Evolutionary conservation across 2,888 invertebrate species (phyloP), one percentile per base, ranked within the genome.

Genomic region (Phaedon cochleariae): DNA sequence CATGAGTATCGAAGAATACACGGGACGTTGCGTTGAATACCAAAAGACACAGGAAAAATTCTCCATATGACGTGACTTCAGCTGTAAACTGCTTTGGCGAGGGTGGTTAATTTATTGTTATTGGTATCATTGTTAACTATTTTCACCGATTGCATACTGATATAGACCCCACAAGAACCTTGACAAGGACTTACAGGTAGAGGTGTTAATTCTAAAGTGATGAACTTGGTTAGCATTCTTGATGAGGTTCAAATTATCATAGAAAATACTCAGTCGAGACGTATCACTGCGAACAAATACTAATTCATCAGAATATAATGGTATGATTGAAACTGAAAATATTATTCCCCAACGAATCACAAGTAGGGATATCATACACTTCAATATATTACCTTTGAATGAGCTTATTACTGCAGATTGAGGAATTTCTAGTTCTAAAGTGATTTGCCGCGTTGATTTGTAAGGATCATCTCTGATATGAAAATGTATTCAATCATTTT

Each of bases 31-130:
- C 21, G 46, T 49, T 74, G 79, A 73, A 77, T 78, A 78, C 74
- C 71, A 76, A 79, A 67, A 66, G 64, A 48, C 62, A 74, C 76
- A 79, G 77, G 78, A 79, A 79, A 78, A 76, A 76, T 78, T 76
- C 74, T 75, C 78, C 76, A 77, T 79, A 77, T 41, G 41, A 76
- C 74, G 69, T 73, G 74, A 77, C 76, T 70, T 68, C 41, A 63
- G 67, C 64, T 70, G 68, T 65, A 71, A 67, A 70, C 68, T 67
- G 52, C 65, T 64, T 17, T 49, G 70, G 75, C 70, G 81, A 80
- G 80, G 81, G 80, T 81, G 79, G 79, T 76, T 81, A 82, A 82
- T 83, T 82, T 83, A 83, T 82, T 81, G 79, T 79, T 81, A 81
- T 80, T 81, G 81, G 77, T 78, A 79, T 78, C 76, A 83, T 83